phyloP scores from a whole-genome alignment of 2,888 invertebrate genomes.

The Archips crataeganus region DNA sequence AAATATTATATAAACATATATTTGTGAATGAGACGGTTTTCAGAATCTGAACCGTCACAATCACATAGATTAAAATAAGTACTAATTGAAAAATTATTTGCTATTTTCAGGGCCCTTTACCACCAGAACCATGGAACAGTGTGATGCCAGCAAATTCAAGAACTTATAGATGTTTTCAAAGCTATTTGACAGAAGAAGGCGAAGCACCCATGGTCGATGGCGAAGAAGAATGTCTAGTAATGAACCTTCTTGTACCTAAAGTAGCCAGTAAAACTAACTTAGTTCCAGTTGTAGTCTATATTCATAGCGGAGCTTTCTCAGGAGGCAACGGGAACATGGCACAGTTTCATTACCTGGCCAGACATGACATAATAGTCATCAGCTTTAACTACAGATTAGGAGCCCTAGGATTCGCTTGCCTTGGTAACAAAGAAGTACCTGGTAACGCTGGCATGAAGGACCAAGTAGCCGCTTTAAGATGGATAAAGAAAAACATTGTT shows the following conservation, averaged over 20 bases:
- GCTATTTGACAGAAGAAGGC: slow-evolving; percentile 60
- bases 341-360: slow-evolving; percentile 86
- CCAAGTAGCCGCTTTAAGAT: slow-evolving; percentile 91
- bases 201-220: slow-evolving; percentile 64
- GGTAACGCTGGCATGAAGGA: slow-evolving; percentile 96
- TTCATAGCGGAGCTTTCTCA: slow-evolving; percentile 76
- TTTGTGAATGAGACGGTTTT: no score
- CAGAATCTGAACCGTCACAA: no score
- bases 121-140: slow-evolving; percentile 66
- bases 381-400: slow-evolving; percentile 90
- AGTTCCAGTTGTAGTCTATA: slow-evolving; percentile 73
- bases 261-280: slow-evolving; percentile 64
- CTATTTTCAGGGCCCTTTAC: slow-evolving; percentile 70
- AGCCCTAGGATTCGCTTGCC: slow-evolving; percentile 89
- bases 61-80: neutral
- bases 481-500: slow-evolving; percentile 90
- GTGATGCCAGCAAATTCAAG: slow-evolving; percentile 57
- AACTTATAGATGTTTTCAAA: slow-evolving; percentile 66
- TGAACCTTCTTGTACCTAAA: slow-evolving; percentile 69
- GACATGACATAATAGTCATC: slow-evolving; percentile 88
- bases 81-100: neutral
- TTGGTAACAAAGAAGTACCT: slow-evolving; percentile 87
- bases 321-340: slow-evolving; percentile 76
- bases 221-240: slow-evolving; percentile 68
- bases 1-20: no score